Evolutionary conservation across 2,888 invertebrate species (phyloP).

Genomic region (Cristatella mucedo): DNA sequence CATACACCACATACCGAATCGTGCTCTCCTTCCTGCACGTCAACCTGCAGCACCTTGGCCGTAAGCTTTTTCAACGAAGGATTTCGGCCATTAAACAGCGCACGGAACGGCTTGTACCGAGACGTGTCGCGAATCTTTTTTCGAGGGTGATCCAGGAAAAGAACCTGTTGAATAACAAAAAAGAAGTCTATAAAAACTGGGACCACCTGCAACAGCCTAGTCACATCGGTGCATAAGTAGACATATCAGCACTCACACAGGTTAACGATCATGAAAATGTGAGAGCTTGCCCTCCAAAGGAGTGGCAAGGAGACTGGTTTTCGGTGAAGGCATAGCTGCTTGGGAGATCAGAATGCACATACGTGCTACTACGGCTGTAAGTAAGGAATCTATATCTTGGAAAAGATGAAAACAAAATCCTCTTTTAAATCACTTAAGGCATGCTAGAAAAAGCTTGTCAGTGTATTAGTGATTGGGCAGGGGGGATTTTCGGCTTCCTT

Average conservation of each 20-base stretch:
- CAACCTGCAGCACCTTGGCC: slow-evolving; percentile 52
- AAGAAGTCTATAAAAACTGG: not conserved
- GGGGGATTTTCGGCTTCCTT: too few species aligned
- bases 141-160: slow-evolving; percentile 63
- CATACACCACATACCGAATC: slow-evolving; percentile 48
- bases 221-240: too few species aligned
- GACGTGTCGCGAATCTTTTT: slow-evolving; percentile 59
- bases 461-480: too few species aligned
- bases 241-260: too few species aligned
- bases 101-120: slow-evolving; percentile 57
- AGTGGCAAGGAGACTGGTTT: too few species aligned
- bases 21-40: slow-evolving; percentile 70
- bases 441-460: too few species aligned
- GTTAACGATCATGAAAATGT: not conserved
- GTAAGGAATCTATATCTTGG: too few species aligned
- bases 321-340: too few species aligned
- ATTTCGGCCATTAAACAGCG: slow-evolving; percentile 53
- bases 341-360: too few species aligned
- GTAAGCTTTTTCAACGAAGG: slow-evolving; percentile 68
- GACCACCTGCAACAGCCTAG: not conserved
- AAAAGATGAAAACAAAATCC: too few species aligned
- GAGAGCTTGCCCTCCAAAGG: not conserved
- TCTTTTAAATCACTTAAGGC: too few species aligned
- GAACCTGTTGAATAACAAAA: slow-evolving; percentile 37
- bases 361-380: too few species aligned